A percentile compares a stretch with the other conserved stretches of the same genome.
phyloP scores from a whole-genome alignment of 2,113 vertebrate species.

The Ia io region DNA sequence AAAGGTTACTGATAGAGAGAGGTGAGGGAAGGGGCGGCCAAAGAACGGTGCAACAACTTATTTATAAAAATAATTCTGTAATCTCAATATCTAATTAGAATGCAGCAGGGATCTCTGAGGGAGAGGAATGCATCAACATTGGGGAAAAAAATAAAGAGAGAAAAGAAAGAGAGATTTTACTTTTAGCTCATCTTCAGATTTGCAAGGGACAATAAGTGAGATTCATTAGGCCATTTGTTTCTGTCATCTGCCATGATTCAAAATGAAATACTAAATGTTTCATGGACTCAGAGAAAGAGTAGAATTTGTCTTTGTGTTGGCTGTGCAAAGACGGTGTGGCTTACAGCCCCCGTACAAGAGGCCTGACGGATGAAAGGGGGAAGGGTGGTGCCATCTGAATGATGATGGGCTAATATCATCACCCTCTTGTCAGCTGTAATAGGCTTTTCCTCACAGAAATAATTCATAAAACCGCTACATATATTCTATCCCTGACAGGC shows the following conservation, averaged over 20 bases:
- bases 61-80: slow-evolving; percentile 74
- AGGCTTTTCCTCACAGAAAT: slow-evolving; percentile 99
- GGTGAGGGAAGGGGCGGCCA: not conserved
- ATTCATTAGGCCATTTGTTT: slow-evolving; percentile 99
- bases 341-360: slow-evolving; percentile 88
- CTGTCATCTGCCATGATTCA: slow-evolving; percentile 96
- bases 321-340: slow-evolving; percentile 86
- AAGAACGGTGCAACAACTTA: not conserved
- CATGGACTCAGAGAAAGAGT: slow-evolving; percentile 97
- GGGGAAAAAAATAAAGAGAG: not conserved
- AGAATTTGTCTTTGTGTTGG: slow-evolving; percentile 98
- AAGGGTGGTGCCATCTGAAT: slow-evolving; percentile 97
- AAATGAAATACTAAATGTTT: slow-evolving; percentile 99
- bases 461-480: slow-evolving; percentile 99
- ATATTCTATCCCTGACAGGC: slow-evolving; percentile 97
- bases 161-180: slow-evolving; percentile 83
- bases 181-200: slow-evolving; percentile 92
- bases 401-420: slow-evolving; percentile 99
- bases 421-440: slow-evolving; percentile 99
- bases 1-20: not conserved
- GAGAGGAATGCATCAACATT: slow-evolving; percentile 65
- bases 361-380: slow-evolving; percentile 98
- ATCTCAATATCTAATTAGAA: slow-evolving; percentile 64
- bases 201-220: slow-evolving; percentile 95
- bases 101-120: slow-evolving; percentile 47